Base-by-base conservation (phyloP, 2,113 vertebrate species). In the Anguilla japonica region DNA sequence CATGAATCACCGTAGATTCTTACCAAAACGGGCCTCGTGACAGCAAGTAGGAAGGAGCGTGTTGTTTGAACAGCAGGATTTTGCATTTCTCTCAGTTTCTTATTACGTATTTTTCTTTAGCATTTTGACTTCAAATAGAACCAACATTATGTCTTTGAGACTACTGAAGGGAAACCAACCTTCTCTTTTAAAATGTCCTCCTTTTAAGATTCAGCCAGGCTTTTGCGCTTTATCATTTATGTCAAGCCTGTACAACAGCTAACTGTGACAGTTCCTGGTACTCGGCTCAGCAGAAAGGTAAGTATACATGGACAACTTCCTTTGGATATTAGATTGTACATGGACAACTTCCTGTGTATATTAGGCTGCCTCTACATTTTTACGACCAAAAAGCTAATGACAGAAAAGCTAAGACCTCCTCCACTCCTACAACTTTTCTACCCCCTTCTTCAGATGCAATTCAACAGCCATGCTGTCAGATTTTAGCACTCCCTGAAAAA, bases 401-500 rank as follows among this genome's bases (percentile, higher is more conserved):
- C 4, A 22, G 20, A 14, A 46, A 50, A 79, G 41, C 84, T 81
- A 57, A 86, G 1, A 81, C 53, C 18, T 41, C 34, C 34, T 86
- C 39, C 57, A 79, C 50, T 41, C 75, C 8, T 39, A 56, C 67
- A 53, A 75, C 46, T 22, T 6, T 29, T 67, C 22, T 67, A 26
- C 60, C 60, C 60, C 26, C 60, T 67, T 87, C 87, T 87, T 78
- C 89, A 91, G 88, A 56, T 79, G 71, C n/a, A 34, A 9, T 75
- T 29, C n/a, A 75, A 26, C 26, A 13, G n/a, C 71, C n/a, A 75
- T 79, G 13, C 29, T 18, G 29, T 29, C 39, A 40, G 40, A n/a
- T 20, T 14, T 84, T 22, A 67, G 60, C 22, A 18, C 22, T 11
- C 34, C n/a, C 2, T 75, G 83, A 40, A 9, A 41, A n/a, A 71